Base-by-base conservation (phyloP, 2,888 invertebrate species). In the Anticlea derivata region DNA sequence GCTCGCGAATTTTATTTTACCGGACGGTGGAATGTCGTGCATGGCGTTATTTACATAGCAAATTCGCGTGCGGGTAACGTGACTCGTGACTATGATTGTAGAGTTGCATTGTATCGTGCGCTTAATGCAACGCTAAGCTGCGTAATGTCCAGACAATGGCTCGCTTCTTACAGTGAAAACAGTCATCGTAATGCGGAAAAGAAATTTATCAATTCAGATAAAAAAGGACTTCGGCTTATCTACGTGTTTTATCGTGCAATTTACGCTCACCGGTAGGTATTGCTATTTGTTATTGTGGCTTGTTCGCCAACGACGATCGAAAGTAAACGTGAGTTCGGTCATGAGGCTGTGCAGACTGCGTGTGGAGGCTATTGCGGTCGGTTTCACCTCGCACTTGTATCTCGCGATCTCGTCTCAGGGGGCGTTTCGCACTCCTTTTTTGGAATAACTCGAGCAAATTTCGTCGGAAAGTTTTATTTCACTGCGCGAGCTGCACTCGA, bases 401-500 rank as follows among this genome's bases (percentile, higher is more conserved):
- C 85, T 76, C 73, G 72, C 70, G 74, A 84, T 86, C 86, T 78
- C 71, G 77, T 69, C 64, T 75, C 68, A 71, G 78, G 83, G 51
- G 84, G 86, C 86, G 85, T 83, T 85, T 73, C 80, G 77, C 75
- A 71, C 74, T 70, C 87, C 87, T 86, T 88, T 87, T 89, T 87
- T 87, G 88, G 87, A 81, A 80, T 88, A 89, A 88, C 84, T 87
- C 88, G 88, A 88, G 89, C 89, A 89, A 89, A 88, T 82, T 89
- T 89, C 77, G 79, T 78, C 73, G 83, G 78, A 80, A 85, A 86
- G 79, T 86, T 89, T 88, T 87, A 88, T 86, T 84, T 84, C 66
- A 70, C 78, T 80, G 75, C 78, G 81, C 80, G 81, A 77, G 79
- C 75, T 86, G 86, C 84, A 87, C 86, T 89, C 86, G 68, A 82